Conservation (phyloP, 2,797 vertebrate species). For the Oreonectes daqikongensis region DNA sequence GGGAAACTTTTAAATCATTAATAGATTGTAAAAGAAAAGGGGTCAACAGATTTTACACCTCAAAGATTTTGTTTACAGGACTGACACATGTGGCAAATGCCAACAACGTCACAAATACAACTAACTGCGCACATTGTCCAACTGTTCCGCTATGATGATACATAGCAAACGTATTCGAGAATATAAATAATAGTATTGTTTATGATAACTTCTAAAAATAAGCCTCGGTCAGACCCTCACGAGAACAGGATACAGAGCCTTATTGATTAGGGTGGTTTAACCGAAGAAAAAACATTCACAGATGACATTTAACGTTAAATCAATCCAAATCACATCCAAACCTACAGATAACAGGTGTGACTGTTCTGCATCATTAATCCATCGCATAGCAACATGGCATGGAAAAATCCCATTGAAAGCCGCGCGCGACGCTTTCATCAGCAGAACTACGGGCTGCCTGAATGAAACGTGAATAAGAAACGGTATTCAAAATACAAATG, state of each 20-base stretch:
- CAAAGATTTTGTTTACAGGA: not conserved
- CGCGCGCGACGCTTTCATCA: constrained; percentile 35
- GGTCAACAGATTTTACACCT: not conserved
- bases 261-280: not conserved
- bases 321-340: not conserved
- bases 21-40: not conserved
- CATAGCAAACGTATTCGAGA: not conserved
- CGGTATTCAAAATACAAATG: not conserved
- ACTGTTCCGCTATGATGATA: not conserved
- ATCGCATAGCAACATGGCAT: constrained; percentile 35
- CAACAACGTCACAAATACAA: not conserved
- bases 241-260: not conserved
- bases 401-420: constrained; percentile 16
- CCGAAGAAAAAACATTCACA: not conserved
- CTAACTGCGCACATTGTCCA: not conserved
- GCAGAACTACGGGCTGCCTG: not conserved
- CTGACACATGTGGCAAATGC: not conserved
- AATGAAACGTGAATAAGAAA: constrained; percentile 20
- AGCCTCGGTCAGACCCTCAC: not conserved
- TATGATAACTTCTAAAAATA: constrained; percentile 9
- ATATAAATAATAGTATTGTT: not conserved
- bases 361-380: constrained; percentile 22
- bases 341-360: constrained; percentile 20
- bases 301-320: constrained; percentile 18
- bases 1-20: not conserved